phyloP scores from a whole-genome alignment of 1,140 invertebrate genomes.

The Caerostris extrusa region DNA sequence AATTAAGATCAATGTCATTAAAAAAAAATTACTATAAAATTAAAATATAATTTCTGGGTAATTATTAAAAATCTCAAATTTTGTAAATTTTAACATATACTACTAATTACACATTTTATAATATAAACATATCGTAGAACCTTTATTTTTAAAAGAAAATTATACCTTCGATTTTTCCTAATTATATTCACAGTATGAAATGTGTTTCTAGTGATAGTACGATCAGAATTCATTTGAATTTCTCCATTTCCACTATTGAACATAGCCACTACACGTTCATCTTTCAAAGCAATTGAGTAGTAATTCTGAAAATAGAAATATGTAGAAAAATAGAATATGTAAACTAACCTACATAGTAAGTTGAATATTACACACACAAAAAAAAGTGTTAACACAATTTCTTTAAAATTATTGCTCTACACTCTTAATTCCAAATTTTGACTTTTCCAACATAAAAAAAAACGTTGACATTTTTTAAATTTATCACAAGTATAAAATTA shows the following conservation, averaged over 20 bases:
- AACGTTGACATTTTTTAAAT: too few relatives aligned
- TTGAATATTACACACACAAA: too few relatives aligned
- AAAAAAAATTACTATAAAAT: too few relatives aligned
- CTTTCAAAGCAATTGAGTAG: conserved; percentile 86
- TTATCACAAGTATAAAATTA: too few relatives aligned
- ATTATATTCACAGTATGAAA: conserved; percentile 76
- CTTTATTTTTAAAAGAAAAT: too few relatives aligned
- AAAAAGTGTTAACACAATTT: too few relatives aligned
- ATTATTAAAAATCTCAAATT: not conserved
- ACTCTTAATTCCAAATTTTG: too few relatives aligned
- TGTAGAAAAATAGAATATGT: not conserved
- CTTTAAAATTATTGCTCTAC: too few relatives aligned
- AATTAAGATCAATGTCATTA: too few relatives aligned
- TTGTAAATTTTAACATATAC: not conserved
- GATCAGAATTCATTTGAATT: conserved; percentile 80
- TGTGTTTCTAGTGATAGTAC: conserved; percentile 69
- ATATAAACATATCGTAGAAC: not conserved
- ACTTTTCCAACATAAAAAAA: too few relatives aligned
- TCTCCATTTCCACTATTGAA: conserved; percentile 87
- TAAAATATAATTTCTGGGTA: too few relatives aligned
- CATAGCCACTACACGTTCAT: conserved; percentile 86
- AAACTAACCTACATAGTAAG: too few relatives aligned
- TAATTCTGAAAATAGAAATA: conserved; percentile 83
- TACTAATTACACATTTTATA: not conserved
- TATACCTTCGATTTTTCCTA: conserved; percentile 67